These are phyloP conservation scores for Lordiphosa fenestrarum DNA, from an alignment of 2,888 invertebrate genomes.

Conservation along the genomic window DNA sequence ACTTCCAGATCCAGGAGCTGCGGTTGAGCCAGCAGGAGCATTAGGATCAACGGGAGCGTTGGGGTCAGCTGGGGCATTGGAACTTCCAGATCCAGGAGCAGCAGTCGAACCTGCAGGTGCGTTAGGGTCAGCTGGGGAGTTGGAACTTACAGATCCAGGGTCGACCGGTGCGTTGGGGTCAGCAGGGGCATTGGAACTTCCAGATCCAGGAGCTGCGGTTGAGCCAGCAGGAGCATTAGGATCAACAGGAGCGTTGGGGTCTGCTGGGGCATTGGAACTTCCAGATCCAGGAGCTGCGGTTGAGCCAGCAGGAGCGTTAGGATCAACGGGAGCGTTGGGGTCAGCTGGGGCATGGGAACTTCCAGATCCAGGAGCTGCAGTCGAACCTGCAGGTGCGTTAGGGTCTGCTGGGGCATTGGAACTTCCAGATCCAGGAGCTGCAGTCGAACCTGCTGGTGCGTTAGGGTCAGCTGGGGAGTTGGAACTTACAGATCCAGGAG, in stretches of 20 bases:
- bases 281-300: slow-evolving; percentile 18
- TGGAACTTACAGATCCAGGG: neutral
- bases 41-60: slow-evolving; percentile 16
- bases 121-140: slow-evolving; percentile 4
- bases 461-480: neutral
- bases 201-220: slow-evolving; percentile 19
- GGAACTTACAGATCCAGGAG: slow-evolving; percentile 15
- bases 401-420: slow-evolving; percentile 19
- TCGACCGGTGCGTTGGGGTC: slow-evolving; percentile 5
- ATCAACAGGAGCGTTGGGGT: neutral
- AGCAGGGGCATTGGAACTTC: slow-evolving; percentile 8
- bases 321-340: slow-evolving; percentile 3
- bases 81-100: slow-evolving; percentile 8
- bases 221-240: slow-evolving; percentile 2
- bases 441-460: neutral
- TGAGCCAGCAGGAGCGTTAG: slow-evolving; percentile 17
- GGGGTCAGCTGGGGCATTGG: slow-evolving; percentile 13
- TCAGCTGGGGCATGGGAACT: slow-evolving; percentile 8
- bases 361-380: slow-evolving; percentile 16
- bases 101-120: slow-evolving; percentile 18
- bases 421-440: slow-evolving; percentile 11
- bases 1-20: neutral
- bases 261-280: slow-evolving; percentile 11
- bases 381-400: slow-evolving; percentile 22
- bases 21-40: slow-evolving; percentile 14